Base-by-base conservation (phyloP, 2,888 invertebrate species). In the Mythimna pallens region DNA sequence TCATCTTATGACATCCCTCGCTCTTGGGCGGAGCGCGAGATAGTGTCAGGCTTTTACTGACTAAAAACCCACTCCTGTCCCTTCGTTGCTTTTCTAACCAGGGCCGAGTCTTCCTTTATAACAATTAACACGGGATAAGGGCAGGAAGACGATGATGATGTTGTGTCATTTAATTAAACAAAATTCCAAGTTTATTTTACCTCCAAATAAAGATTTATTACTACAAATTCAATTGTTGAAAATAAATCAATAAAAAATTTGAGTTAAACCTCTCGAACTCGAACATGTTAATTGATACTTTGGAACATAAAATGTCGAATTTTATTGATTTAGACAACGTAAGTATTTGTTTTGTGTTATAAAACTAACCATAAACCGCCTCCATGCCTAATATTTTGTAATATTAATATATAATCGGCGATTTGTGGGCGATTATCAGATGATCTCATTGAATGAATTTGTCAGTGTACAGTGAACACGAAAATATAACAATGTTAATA, bases 351-450 rank as follows among this genome's bases (percentile, higher is more conserved):
- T 69, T 70, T 52, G 58, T 17, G 43, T 65, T 65, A 62, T 65
- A 65, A 79, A 79, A 63, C 14, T 25, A 30, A 66, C 57, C 17
- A 74, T 74, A 74, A 68, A 78, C 74, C 69, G 61, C 69, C 69
- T 65, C 22, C 69, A 50, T 63, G 36, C 14, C 22, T 57, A 17
- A 66, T 63, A 69, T 69, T 63, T 54, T 69, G 52, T 50, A 52
- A 57, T 9, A 55, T 52, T 52, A 54, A 22, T 30, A 47, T 63
- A 43, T 62, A n/a, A 63, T 65, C 43, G 65, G 3, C n/a, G 17
- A 47, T 25, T 8, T 2, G 65, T 79, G 69, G 62, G 69, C 47
- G 52, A 69, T n/a, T 36, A 58, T 55, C 14, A 54, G 22, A 79
- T 78, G 78, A 74, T 62, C 43, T 79, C 69, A 79, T 47, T 69